Percentiles rank a stretch among this genome's conserved stretches.
Evolutionary conservation across 2,797 vertebrate genomes (phyloP).

Genomic region (Protonibea diacanthus): DNA sequence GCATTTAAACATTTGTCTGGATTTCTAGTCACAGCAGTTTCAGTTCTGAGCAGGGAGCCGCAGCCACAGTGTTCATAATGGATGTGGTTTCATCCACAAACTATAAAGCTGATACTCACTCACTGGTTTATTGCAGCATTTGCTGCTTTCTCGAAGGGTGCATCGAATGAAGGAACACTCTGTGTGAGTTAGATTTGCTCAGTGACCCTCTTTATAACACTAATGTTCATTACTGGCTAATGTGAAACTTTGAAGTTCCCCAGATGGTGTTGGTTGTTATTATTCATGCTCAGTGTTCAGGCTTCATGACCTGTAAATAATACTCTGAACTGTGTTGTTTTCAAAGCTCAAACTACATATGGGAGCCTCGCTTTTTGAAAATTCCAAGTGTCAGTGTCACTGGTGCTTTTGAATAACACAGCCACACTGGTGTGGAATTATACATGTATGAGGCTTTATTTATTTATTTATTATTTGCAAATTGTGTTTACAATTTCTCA

Average conservation of each 20-base stretch:
- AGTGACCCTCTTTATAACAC: constrained; percentile 81
- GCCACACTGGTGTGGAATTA: constrained; percentile 3
- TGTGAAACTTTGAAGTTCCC: constrained; percentile 83
- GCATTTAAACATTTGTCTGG: constrained; percentile 30
- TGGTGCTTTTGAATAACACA: constrained; percentile 36
- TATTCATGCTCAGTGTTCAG: constrained; percentile 81
- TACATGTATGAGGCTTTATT: not conserved
- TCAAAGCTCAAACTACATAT: constrained; percentile 77
- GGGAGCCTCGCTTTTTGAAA: constrained; percentile 64
- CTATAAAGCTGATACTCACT: constrained; percentile 56
- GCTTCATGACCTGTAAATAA: constrained; percentile 86
- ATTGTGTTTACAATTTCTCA: constrained; percentile 42
- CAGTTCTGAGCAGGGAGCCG: constrained; percentile 34
- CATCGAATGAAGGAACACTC: constrained; percentile 58
- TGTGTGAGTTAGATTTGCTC: constrained; percentile 75
- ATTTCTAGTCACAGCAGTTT: constrained; percentile 51
- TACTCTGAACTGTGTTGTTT: constrained; percentile 75
- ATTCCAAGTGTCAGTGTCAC: constrained; percentile 61
- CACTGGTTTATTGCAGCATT: constrained; percentile 66
- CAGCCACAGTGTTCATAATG: constrained; percentile 53
- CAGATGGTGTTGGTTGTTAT: constrained; percentile 85
- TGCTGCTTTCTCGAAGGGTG: constrained; percentile 58
- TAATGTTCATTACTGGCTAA: constrained; percentile 84
- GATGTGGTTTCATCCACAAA: constrained; percentile 55
- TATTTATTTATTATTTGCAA: not conserved